These are phyloP conservation scores for Myiothlypis coronata DNA, from an alignment of 2,797 vertebrate species.

Conservation along the genomic window DNA sequence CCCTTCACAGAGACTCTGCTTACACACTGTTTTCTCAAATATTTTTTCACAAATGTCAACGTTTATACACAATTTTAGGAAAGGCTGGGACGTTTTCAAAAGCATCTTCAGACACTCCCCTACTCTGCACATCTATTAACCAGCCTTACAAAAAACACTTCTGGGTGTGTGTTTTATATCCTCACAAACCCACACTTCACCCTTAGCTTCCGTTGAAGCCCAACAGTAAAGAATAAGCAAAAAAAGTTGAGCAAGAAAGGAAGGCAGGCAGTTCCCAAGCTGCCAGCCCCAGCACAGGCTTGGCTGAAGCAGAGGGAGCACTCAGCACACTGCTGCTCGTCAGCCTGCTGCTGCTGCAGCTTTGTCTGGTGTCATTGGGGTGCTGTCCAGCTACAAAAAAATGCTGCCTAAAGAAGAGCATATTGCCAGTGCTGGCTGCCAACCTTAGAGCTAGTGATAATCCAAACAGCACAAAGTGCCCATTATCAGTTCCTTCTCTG, in stretches of 20 bases:
- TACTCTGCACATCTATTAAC: neutral
- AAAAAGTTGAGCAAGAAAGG: neutral
- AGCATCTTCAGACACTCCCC: neutral
- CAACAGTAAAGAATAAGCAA: neutral
- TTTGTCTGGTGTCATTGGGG: conserved; percentile 44
- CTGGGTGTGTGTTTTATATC: neutral
- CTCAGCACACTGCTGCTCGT: neutral
- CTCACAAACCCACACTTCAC: neutral
- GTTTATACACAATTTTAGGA: neutral
- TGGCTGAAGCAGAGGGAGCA: neutral
- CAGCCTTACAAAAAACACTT: neutral
- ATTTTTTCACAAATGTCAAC: neutral
- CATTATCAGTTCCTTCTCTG: conserved; percentile 68
- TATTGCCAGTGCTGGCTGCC: conserved; percentile 59
- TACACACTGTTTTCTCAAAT: neutral
- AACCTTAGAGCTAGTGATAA: conserved; percentile 63
- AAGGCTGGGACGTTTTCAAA: neutral
- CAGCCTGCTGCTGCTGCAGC: conserved; percentile 11
- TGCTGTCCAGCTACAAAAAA: conserved; percentile 57
- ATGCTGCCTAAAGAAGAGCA: conserved; percentile 49
- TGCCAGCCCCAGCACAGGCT: neutral
- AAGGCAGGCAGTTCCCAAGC: neutral
- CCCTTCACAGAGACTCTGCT: neutral
- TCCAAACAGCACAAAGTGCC: conserved; percentile 69
- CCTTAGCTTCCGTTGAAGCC: neutral